phyloP scores from a whole-genome alignment of 2,797 vertebrate genomes.

The Hydrophis major region DNA sequence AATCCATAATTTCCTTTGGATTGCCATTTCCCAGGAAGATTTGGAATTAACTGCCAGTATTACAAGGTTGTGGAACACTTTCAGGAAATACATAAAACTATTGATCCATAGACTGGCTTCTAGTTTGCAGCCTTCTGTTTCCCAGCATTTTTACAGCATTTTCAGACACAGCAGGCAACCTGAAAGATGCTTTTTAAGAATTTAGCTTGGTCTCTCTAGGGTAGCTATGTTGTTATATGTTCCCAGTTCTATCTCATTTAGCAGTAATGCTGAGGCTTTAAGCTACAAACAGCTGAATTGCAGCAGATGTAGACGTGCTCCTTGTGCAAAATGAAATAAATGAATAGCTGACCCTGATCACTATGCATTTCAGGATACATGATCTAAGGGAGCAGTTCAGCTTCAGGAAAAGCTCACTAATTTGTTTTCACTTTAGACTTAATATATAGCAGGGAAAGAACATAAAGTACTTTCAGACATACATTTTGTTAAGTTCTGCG shows the following conservation, averaged over 20 bases:
- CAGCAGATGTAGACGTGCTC: neutral
- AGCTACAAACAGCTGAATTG: neutral
- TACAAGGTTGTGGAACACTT: neutral
- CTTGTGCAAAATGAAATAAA: neutral
- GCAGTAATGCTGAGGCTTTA: neutral
- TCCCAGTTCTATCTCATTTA: neutral
- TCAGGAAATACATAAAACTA: neutral
- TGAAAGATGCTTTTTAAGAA: neutral
- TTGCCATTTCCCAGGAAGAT: neutral
- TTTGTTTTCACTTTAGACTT: neutral
- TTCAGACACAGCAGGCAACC: neutral
- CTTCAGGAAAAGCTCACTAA: neutral
- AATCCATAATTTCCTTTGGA: neutral
- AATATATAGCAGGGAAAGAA: neutral
- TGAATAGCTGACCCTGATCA: neutral
- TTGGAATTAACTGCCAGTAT: neutral
- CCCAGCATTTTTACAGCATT: neutral
- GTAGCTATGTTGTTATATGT: neutral
- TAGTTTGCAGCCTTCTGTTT: neutral
- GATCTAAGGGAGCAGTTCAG: neutral
- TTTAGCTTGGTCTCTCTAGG: neutral
- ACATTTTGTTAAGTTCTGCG: too few relatives aligned
- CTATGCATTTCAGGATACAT: neutral
- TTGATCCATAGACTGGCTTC: neutral
- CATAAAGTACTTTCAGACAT: neutral